phyloP scores from a whole-genome alignment of 2,113 vertebrate genomes.

The Chaenogobius annularis region DNA sequence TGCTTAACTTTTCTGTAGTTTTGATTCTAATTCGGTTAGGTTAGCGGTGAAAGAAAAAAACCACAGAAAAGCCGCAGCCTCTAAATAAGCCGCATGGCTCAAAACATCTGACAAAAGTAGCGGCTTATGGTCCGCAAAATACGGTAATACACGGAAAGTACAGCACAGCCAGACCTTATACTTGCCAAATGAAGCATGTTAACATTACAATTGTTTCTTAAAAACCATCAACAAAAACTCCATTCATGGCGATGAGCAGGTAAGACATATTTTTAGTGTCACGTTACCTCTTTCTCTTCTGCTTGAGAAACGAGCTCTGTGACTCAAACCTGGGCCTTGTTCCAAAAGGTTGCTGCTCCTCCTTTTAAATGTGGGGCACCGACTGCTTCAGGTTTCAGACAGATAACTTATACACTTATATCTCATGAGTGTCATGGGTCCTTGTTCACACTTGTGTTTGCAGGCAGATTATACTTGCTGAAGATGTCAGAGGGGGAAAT shows the following conservation, averaged over 20 bases:
- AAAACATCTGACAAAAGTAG: too few species aligned
- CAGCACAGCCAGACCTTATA: not conserved
- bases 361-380: constrained; percentile 5
- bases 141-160: not conserved
- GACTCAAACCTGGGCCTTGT: constrained; percentile 28
- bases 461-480: not conserved
- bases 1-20: too few species aligned
- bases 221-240: constrained; percentile 12
- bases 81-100: too few species aligned
- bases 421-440: not conserved
- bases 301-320: constrained; percentile 21
- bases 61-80: too few species aligned
- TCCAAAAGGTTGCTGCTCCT: constrained; percentile 12
- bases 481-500: not conserved
- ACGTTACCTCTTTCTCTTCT: constrained; percentile 30
- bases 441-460: constrained; percentile 1
- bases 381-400: constrained; percentile 5
- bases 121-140: too few species aligned
- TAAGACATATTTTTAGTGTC: constrained; percentile 38
- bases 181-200: not conserved
- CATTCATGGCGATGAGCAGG: constrained; percentile 36
- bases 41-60: too few species aligned
- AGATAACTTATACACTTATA: not conserved
- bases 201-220: not conserved
- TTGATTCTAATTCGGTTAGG: too few species aligned